Base-by-base conservation (phyloP, 2,797 vertebrate species). In the Melanotaenia trifasciata region DNA sequence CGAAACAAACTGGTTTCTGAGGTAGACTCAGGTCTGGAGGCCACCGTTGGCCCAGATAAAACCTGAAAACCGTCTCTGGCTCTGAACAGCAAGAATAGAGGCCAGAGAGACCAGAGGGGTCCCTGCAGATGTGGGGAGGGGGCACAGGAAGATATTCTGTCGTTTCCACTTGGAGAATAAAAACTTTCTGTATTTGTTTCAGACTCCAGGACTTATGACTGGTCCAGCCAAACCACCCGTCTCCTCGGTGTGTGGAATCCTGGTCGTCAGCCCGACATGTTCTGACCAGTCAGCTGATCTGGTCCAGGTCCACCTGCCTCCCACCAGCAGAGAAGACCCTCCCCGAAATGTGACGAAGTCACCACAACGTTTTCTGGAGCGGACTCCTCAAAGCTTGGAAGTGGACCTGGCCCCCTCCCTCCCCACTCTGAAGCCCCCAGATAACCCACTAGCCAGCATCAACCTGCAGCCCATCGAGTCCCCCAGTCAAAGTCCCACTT, bases 401-500 rank as follows among this genome's bases (percentile, higher is more conserved):
- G 12, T 51, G 0, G 86, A 89, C 65, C 16, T 51, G 0, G 45
- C 61, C 10, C 59, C 78, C 0, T 35, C 74, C 1, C 84, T 86
- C 6, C 74, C 83, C 0, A 33, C 80, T 11, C 80, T 85, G 56
- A 87, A 61, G 24, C 90, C 86, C 35, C 85, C 80, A 16, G 89
- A 84, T 64, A 93, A 90, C 72, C 92, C 74, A 0, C 79, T 92
- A 38, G 82, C 89, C 67, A 89, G 65, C 59, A 87, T 90, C 61
- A 83, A 87, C 72, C 70, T 91, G 62, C 86, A 80, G 1, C 79
- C 85, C 32, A 73, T 88, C 2, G 74, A 92, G 35, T 80, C 76
- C 1, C 69, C 72, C 0, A 10, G 33, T 47, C 76, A 76, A 18
- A 67, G 56, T 20, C 58, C 64, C 8, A 26, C 43, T 5, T 36